Percentiles rank a stretch among this genome's conserved stretches.
phyloP scores from a whole-genome alignment of 1,140 invertebrate species.

The Neotoxoptera formosana region DNA sequence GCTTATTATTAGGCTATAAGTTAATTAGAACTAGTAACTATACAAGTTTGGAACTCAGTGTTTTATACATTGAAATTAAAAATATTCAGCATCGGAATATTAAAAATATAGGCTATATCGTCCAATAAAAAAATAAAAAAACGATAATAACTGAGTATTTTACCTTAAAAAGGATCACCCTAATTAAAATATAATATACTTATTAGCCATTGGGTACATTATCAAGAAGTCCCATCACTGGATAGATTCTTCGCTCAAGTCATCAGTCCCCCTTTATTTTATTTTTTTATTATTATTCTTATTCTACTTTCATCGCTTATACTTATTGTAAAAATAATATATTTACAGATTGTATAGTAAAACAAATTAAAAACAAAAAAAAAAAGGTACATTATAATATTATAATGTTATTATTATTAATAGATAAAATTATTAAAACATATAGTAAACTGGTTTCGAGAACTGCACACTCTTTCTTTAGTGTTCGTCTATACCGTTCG shows the following conservation, averaged over 20 bases:
- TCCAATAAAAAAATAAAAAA: background rate
- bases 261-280: too few species aligned
- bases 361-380: too few species aligned
- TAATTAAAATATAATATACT: background rate
- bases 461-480: background rate
- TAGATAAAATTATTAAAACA: background rate
- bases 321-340: too few species aligned
- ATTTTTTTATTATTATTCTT: too few species aligned
- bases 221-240: too few species aligned
- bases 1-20: background rate
- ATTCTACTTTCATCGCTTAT: too few species aligned
- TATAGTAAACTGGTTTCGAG: background rate
- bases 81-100: background rate
- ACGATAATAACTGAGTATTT: background rate
- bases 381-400: too few species aligned
- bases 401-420: too few species aligned
- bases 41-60: background rate
- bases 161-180: too few species aligned
- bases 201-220: background rate
- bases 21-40: background rate
- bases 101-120: background rate
- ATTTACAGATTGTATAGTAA: too few species aligned
- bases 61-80: background rate
- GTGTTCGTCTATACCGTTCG: background rate
- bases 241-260: too few species aligned